Conservation (phyloP, 2,888 invertebrate genomes). For the Slavum lentiscoides region DNA sequence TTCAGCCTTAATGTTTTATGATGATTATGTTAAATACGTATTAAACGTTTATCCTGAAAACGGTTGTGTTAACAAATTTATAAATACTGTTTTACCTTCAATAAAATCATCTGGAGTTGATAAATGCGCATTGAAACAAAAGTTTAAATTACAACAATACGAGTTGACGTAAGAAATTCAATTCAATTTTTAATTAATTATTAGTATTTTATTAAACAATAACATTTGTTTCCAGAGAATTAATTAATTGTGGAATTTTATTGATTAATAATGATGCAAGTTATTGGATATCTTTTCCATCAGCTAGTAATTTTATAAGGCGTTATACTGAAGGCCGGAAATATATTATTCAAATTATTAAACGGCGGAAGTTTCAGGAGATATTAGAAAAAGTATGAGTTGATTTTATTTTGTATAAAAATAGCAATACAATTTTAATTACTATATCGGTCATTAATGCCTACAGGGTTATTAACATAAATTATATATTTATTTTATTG, state of each 20-base stretch:
- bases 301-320: constrained; percentile 54
- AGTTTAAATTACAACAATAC: constrained; percentile 40
- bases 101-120: constrained; percentile 44
- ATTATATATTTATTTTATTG: too few relatives aligned
- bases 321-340: constrained; percentile 49
- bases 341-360: constrained; percentile 48
- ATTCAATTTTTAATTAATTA: not conserved
- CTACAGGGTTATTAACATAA: too few relatives aligned
- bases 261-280: constrained; percentile 50
- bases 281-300: constrained; percentile 55
- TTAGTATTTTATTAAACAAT: not conserved
- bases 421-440: too few relatives aligned
- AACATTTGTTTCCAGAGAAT: constrained; percentile 38
- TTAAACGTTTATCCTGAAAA: constrained; percentile 38
- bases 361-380: constrained; percentile 52
- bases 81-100: constrained; percentile 27
- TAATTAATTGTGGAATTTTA: constrained; percentile 54
- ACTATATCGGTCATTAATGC: too few relatives aligned
- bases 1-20: constrained; percentile 49
- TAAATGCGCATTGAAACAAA: constrained; percentile 23
- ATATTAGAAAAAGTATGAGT: constrained; percentile 53
- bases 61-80: constrained; percentile 21
- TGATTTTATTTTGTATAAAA: not conserved
- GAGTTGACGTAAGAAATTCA: constrained; percentile 34
- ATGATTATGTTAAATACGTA: constrained; percentile 42